phyloP scores from a whole-genome alignment of 2,888 invertebrate species.

The Agriotes lineatus region DNA sequence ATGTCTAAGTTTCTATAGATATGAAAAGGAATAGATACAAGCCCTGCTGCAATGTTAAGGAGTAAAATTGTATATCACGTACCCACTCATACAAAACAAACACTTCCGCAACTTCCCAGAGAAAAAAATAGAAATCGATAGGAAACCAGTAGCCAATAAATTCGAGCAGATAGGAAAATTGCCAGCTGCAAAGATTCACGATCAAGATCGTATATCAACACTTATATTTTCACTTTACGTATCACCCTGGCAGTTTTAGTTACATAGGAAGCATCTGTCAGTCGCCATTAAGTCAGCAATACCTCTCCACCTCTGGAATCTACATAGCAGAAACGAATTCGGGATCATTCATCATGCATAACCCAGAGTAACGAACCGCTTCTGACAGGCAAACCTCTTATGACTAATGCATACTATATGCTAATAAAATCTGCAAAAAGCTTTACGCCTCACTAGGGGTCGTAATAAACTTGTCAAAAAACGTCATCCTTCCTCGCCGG shows the following conservation, averaged over 20 bases:
- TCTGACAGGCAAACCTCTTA: conserved; percentile 20
- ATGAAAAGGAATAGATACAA: no score
- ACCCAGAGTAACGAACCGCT: conserved; percentile 20
- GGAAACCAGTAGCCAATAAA: background rate
- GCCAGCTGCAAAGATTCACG: no score
- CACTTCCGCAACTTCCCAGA: no score
- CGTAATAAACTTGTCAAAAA: conserved; percentile 19
- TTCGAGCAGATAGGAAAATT: background rate
- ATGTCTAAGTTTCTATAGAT: no score
- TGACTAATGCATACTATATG: conserved; percentile 23
- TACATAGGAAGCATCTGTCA: conserved; percentile 9
- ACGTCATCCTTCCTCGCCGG: conserved; percentile 4
- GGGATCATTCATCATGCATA: conserved; percentile 19
- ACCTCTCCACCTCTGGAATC: conserved; percentile 14
- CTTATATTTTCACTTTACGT: background rate
- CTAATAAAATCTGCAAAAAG: conserved; percentile 20
- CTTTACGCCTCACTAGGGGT: conserved; percentile 20
- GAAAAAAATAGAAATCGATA: no score
- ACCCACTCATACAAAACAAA: no score
- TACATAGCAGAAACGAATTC: conserved; percentile 23
- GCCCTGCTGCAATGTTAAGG: no score
- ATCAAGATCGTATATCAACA: conserved; percentile 1
- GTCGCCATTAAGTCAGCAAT: conserved; percentile 19
- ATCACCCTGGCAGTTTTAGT: conserved; percentile 13
- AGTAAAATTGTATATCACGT: no score